Percentiles rank a stretch among this genome's conserved stretches.
Evolutionary conservation across 1,140 invertebrate species (phyloP).

Genomic region (Euschistus heros): DNA sequence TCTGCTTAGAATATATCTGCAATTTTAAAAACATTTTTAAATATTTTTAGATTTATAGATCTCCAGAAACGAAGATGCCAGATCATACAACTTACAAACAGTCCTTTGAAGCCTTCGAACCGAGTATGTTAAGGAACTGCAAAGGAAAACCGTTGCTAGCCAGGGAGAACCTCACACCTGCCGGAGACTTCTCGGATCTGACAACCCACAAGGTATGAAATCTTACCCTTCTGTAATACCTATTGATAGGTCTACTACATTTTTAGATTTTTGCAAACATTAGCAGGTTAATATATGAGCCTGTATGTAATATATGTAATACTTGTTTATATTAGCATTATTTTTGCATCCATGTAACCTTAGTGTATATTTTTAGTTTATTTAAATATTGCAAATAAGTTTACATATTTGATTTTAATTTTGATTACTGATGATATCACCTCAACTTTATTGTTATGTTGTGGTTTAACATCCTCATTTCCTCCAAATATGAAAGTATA

Average conservation of each 20-base stretch:
- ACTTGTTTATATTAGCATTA: no score
- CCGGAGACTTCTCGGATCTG: conserved; percentile 25
- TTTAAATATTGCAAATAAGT: no score
- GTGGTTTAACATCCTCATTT: no score
- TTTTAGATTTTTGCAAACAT: neutral
- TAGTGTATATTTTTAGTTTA: no score
- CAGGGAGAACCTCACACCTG: conserved; percentile 24
- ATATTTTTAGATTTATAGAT: conserved; percentile 21
- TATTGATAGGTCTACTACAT: neutral
- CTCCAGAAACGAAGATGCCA: conserved; percentile 26
- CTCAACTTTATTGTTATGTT: no score
- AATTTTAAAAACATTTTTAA: neutral
- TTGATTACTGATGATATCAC: no score
- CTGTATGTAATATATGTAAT: no score
- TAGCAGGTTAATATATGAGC: no score
- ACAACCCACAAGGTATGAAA: conserved; percentile 26
- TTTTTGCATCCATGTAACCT: no score
- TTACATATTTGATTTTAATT: no score
- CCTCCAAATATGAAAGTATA: no score
- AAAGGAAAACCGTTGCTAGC: conserved; percentile 22
- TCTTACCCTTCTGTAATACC: neutral
- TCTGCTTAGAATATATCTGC: neutral
- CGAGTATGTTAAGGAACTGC: conserved; percentile 23
- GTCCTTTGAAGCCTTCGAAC: conserved; percentile 28
- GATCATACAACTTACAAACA: conserved; percentile 27